Evolutionary conservation across 2,888 invertebrate genomes (phyloP).

Genomic region (Ligdia adustata): DNA sequence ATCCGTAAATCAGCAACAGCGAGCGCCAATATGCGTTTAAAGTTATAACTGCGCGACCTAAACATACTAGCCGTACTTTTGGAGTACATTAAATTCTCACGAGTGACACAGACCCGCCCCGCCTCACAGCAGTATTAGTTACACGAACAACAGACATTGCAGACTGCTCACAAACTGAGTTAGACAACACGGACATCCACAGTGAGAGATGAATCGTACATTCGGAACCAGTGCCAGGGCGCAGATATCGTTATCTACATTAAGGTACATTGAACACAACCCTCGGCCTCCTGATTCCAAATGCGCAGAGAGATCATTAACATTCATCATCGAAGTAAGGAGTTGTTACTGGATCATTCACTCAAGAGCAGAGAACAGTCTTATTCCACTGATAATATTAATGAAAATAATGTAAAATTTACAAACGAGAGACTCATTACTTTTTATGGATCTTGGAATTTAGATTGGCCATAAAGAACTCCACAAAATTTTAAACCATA

Average conservation of each 20-base stretch:
- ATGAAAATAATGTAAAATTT: too few species aligned
- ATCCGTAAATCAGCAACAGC: constrained; percentile 41
- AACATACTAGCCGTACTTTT: constrained; percentile 23
- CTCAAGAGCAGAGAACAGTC: constrained; percentile 3
- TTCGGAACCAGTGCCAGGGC: constrained; percentile 4
- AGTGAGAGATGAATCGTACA: constrained; percentile 39
- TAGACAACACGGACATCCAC: constrained; percentile 52
- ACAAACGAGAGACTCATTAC: too few species aligned
- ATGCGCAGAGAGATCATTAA: background rate
- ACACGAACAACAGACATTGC: constrained; percentile 12
- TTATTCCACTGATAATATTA: constrained; percentile 5
- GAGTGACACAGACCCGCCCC: constrained; percentile 55
- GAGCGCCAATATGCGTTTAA: constrained; percentile 25
- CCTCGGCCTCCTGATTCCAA: constrained; percentile 21
- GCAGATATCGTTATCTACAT: too few species aligned
- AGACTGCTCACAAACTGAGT: constrained; percentile 30
- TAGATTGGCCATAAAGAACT: too few species aligned
- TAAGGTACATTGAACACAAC: background rate
- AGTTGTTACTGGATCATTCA: constrained; percentile 6
- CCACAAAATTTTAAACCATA: too few species aligned
- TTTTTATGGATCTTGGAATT: too few species aligned
- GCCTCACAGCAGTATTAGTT: too few species aligned
- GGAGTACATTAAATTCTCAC: constrained; percentile 36
- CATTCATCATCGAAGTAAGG: constrained; percentile 17
- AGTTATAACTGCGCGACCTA: constrained; percentile 25